Evolutionary conservation across 2,888 invertebrate genomes (phyloP), one percentile per base, ranked within the genome.

Genomic region (Linyphia triangularis): DNA sequence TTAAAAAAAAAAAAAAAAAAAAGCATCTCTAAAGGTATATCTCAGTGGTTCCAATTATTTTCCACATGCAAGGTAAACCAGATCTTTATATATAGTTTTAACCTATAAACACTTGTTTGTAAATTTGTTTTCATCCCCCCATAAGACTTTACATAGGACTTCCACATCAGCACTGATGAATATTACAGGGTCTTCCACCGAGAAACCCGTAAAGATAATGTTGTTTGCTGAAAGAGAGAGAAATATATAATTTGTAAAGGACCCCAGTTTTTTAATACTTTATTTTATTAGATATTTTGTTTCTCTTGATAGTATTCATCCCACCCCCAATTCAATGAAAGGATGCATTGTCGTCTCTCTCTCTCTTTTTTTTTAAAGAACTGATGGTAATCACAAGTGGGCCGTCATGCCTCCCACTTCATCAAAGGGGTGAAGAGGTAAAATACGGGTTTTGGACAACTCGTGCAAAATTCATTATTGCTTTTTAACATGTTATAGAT

Each of bases 131-230:
- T n/a, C n/a, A n/a, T n/a, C n/a, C n/a, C n/a, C n/a, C n/a, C 40
- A 72, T 28, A 72, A 9, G 7, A 28, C 51, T 51, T 72, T 72
- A n/a, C n/a, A 28, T 10, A 40, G 61, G 37, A 61, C 59, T 75
- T 61, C 75, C 61, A 26, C 9, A 22, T 5, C 40, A 5, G 22
- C 40, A 13, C 43, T 70, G 43, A 43, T 24, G 43, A 40, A 43
- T 26, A 70, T 43, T 3, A n/a, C n/a, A 19, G 26, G 37, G 13
- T 37, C 33, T 61, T 63, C 19, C 51, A 30, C 67, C 57, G 16
- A 19, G 51, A 51, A 43, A 28, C 10, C 51, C 67, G 13, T 67
- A 79, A 79, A 73, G 67, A 67, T 79, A 79, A 67, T 79, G 67
- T 40, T 63, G 40, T 63, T 63, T 79, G 40, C 51, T 13, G 51